These are phyloP conservation scores for Semicossyphus pulcher DNA, from an alignment of 2,113 vertebrate genomes.

Conservation along the genomic window DNA sequence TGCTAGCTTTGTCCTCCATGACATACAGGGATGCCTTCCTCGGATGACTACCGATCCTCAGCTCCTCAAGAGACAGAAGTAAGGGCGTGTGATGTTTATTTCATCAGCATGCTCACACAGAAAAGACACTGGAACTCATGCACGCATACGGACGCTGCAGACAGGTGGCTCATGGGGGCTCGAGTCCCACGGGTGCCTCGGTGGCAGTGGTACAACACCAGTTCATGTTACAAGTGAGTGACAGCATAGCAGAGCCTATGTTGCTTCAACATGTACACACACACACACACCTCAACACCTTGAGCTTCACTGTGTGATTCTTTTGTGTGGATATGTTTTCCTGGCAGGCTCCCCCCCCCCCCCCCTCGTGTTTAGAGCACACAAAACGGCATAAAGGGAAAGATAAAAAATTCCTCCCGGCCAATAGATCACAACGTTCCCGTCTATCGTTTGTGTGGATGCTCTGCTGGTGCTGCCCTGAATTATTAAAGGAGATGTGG, in stretches of 20 bases:
- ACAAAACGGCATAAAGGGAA: conserved; percentile 42
- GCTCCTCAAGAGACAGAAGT: conserved; percentile 47
- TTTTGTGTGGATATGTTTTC: conserved; percentile 39
- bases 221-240: conserved; percentile 72
- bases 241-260: conserved; percentile 45
- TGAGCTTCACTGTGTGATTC: conserved; percentile 21
- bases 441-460: conserved; percentile 55
- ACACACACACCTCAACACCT: conserved; percentile 3
- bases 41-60: conserved; percentile 45
- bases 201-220: conserved; percentile 61
- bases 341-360: conserved; percentile 9
- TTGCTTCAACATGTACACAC: conserved; percentile 6
- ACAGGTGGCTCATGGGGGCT: conserved; percentile 67
- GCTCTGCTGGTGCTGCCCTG: conserved; percentile 55
- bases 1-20: conserved; percentile 64
- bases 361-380: conserved; percentile 39
- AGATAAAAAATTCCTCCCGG: conserved; percentile 51
- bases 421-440: conserved; percentile 55
- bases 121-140: conserved; percentile 27
- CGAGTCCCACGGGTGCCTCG: conserved; percentile 50
- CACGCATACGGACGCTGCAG: conserved; percentile 18
- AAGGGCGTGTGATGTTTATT: conserved; percentile 72
- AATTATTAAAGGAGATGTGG: conserved; percentile 80
- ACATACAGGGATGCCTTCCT: conserved; percentile 50
- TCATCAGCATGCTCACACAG: conserved; percentile 59